Base-by-base conservation (phyloP, 2,888 invertebrate species). In the Aromia moschata region DNA sequence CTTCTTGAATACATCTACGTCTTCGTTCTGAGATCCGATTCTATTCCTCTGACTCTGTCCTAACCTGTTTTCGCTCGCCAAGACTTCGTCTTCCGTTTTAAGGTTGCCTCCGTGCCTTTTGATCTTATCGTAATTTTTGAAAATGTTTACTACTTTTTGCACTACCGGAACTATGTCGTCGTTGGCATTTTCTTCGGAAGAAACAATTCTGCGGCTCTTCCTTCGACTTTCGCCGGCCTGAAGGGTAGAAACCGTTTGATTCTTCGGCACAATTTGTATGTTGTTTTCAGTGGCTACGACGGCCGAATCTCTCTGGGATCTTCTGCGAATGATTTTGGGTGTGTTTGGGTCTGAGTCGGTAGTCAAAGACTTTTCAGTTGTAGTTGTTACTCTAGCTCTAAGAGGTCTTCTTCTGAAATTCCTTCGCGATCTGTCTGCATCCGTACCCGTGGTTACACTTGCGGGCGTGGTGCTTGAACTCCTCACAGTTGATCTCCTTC, bases 321-420 rank as follows among this genome's bases (percentile, higher is more conserved):
- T 57, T 69, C 70, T 15, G 65, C 54, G 9, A 53, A 47, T 38
- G 52, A 49, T 43, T 54, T 18, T 18, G 17, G 36, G 10, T 31
- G 11, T 4, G 10, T 16, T 36, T 31, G 11, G 2, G 10, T 16
- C 47, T 5, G 17, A 0, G 9, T 5, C 20, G 0, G 3, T 25
- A 5, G 25, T 25, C 7, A 10, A n/a, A 18, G 1, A 14, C 11
- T 47, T 38, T 51, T 65, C 60, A 11, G 69, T 67, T 31, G 69
- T 70, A 20, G 70, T 56, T 4, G 60, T 52, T 1, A 63, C 12
- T 51, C 68, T 65, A 17, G 76, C 75, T 46, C 74, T 69, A 0
- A 70, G 60, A 12, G 70, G 69, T 51, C 72, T 62, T 63, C 76
- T 69, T 17, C 73, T 73, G 46, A 72, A 75, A n/a, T 70, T 70